These are phyloP conservation scores for Panagrolaimus sp. DNA, from an alignment of 1,140 invertebrate species.

Conservation along the genomic window DNA sequence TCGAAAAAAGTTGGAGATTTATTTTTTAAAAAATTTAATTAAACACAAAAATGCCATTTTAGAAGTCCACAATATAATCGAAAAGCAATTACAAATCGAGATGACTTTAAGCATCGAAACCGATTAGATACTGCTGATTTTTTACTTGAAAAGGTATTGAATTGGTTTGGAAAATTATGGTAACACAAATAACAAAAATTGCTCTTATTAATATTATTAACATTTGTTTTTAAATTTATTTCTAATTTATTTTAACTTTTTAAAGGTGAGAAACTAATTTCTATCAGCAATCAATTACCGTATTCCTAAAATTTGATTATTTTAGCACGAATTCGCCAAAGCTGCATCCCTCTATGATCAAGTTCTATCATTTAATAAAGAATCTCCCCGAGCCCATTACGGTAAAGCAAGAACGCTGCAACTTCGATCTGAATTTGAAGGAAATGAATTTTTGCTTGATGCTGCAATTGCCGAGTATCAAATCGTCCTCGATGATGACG, in stretches of 20 bases:
- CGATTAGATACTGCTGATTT: slow-evolving; percentile 62
- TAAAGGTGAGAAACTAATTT: no score
- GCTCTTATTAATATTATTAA: no score
- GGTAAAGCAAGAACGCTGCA: slow-evolving; percentile 68
- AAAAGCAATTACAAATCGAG: slow-evolving; percentile 59
- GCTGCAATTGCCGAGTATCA: slow-evolving; percentile 69
- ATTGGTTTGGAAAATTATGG: slow-evolving; percentile 19
- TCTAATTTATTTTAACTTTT: no score
- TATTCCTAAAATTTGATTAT: slow-evolving; percentile 18
- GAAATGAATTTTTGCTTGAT: slow-evolving; percentile 69
- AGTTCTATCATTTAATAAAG: slow-evolving; percentile 64
- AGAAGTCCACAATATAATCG: slow-evolving; percentile 46
- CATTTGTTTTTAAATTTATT: no score
- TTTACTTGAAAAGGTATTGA: slow-evolving; percentile 54
- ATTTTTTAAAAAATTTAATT: slow-evolving; percentile 1
- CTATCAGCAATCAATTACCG: no score
- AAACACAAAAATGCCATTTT: no score
- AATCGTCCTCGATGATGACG: slow-evolving; percentile 65
- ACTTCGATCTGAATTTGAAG: slow-evolving; percentile 61
- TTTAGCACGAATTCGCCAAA: slow-evolving; percentile 61
- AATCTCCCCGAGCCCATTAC: slow-evolving; percentile 67
- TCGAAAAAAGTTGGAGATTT: slow-evolving; percentile 23
- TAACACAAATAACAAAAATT: no score
- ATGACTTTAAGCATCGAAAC: slow-evolving; percentile 61
- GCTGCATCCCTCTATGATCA: slow-evolving; percentile 62